Percentiles rank a stretch among this genome's conserved stretches.
phyloP scores from a whole-genome alignment of 2,113 vertebrate genomes.

The Bombycilla garrulus region DNA sequence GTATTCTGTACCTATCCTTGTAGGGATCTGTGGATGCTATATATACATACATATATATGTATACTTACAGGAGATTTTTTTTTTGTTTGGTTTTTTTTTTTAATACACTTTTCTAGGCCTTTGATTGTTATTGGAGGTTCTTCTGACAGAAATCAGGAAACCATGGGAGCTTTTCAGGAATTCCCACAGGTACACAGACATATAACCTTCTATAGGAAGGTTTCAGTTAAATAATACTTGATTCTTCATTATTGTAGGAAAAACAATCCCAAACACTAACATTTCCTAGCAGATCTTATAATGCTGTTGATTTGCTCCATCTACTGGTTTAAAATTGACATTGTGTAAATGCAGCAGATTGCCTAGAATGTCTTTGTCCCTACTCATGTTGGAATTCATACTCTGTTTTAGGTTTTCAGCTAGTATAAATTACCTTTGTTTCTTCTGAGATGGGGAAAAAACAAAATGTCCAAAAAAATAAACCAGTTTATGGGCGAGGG shows the following conservation, averaged over 20 bases:
- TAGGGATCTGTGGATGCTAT: background rate
- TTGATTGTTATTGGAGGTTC: slow-evolving; percentile 93
- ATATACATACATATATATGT: no score
- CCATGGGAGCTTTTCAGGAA: slow-evolving; percentile 95
- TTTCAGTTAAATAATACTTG: background rate
- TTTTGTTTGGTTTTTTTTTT: background rate
- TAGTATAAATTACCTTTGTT: background rate
- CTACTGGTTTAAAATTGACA: background rate
- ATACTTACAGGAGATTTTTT: background rate
- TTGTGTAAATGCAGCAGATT: background rate
- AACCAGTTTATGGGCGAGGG: accelerated
- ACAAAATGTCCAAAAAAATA: background rate
- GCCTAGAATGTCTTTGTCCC: background rate
- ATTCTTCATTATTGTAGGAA: background rate
- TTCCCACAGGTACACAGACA: slow-evolving; percentile 87
- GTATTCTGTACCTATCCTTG: background rate
- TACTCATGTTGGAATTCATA: background rate
- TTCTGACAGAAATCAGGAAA: slow-evolving; percentile 90
- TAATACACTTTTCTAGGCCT: slow-evolving; percentile 78
- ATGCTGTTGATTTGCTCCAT: slow-evolving; percentile 3
- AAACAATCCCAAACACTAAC: background rate
- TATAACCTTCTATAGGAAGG: background rate
- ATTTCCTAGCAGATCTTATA: background rate
- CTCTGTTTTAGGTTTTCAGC: background rate
- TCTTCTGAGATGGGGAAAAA: background rate